Evolutionary conservation across 2,888 invertebrate species (phyloP).

Genomic region (Campoletis raptor): DNA sequence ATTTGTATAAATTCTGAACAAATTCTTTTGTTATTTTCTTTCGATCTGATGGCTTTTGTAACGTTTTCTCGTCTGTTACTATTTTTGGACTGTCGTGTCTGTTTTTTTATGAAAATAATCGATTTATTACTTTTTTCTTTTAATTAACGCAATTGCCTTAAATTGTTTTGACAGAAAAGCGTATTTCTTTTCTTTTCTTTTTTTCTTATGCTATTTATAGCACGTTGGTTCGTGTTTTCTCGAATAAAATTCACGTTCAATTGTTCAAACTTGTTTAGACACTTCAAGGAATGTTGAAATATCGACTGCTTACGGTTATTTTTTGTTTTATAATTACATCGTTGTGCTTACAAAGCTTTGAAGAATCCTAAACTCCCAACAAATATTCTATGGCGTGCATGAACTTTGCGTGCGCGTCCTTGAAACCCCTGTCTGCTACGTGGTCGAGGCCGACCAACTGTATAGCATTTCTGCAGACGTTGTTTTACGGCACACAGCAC

Average conservation of each 20-base stretch:
- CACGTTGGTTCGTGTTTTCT: background rate
- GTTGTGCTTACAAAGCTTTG: constrained; percentile 7
- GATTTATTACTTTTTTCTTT: background rate
- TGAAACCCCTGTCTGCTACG: constrained; percentile 39
- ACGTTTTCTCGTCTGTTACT: background rate
- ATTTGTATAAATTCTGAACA: background rate
- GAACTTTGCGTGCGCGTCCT: constrained; percentile 71
- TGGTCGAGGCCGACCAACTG: constrained; percentile 34
- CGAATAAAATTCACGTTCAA: background rate
- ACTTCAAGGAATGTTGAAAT: background rate
- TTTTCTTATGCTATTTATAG: background rate
- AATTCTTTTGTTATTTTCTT: background rate
- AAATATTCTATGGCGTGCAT: constrained; percentile 55
- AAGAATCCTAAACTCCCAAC: constrained; percentile 21
- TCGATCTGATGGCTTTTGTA: background rate
- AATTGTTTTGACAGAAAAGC: no score
- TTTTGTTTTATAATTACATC: constrained; percentile 25
- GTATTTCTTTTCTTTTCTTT: no score
- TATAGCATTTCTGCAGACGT: constrained; percentile 34
- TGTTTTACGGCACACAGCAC: constrained; percentile 13
- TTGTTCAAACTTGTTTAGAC: background rate
- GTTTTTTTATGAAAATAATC: background rate
- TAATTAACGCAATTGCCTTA: no score
- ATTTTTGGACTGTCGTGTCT: background rate
- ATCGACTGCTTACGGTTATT: constrained; percentile 1